phyloP scores from a whole-genome alignment of 2,797 vertebrate species.

The Coracias cyanogaster region DNA sequence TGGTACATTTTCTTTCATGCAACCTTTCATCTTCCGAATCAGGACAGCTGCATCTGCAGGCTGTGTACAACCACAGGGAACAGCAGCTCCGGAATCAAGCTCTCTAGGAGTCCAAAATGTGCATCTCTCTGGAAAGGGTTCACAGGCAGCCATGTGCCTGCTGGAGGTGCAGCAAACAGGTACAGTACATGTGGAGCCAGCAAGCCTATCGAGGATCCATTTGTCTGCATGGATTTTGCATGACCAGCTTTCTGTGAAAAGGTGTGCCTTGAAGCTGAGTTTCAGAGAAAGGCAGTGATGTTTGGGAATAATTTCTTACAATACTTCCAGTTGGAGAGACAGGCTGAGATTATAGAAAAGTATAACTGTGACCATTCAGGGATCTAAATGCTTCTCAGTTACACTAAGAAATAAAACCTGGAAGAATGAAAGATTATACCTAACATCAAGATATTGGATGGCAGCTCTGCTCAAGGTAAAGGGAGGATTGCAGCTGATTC shows the following conservation, averaged over 20 bases:
- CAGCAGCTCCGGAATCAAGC: constrained; percentile 71
- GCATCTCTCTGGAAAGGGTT: constrained; percentile 67
- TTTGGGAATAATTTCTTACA: background rate
- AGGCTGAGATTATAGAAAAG: background rate
- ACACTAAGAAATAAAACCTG: background rate
- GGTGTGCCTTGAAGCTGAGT: background rate
- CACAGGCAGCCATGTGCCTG: constrained; percentile 48
- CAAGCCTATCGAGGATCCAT: background rate
- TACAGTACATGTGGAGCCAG: background rate
- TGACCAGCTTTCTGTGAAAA: background rate
- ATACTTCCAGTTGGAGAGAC: background rate
- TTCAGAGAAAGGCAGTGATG: background rate
- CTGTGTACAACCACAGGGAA: constrained; percentile 81
- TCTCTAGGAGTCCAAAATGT: constrained; percentile 61
- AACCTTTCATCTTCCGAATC: constrained; percentile 47
- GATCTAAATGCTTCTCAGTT: background rate
- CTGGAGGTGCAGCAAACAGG: constrained; percentile 76
- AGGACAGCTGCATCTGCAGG: constrained; percentile 88
- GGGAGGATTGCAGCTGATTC: background rate
- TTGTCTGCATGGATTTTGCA: background rate
- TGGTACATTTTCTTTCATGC: background rate
- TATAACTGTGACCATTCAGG: background rate
- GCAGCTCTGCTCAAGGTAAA: background rate
- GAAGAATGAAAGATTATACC: background rate
- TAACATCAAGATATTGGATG: background rate